A percentile compares a stretch with the other conserved stretches of the same genome.
Conservation (phyloP, 2,797 vertebrate species). For the Geotrypetes seraphini region DNA sequence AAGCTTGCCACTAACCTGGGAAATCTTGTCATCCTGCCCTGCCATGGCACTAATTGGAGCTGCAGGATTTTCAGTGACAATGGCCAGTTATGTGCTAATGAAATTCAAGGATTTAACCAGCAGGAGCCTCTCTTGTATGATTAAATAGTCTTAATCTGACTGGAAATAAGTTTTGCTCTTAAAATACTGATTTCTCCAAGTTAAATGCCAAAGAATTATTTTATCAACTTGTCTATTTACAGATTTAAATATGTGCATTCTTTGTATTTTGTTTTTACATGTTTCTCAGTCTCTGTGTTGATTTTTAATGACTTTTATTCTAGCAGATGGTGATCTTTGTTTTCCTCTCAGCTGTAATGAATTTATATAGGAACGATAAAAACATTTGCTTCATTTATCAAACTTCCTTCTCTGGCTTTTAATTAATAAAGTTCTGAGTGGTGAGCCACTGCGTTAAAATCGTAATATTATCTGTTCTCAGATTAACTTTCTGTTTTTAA, state of each 20-base stretch:
- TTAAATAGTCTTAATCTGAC: too few species aligned
- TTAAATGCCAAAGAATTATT: too few species aligned
- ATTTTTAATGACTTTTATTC: conserved; percentile 46
- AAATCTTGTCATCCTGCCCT: too few species aligned
- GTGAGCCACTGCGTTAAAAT: conserved; percentile 30
- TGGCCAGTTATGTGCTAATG: too few species aligned
- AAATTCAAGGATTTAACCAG: too few species aligned
- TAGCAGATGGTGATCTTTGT: conserved; percentile 58
- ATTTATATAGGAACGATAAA: conserved; percentile 51
- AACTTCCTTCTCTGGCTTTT: conserved; percentile 51
- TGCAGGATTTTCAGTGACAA: too few species aligned
- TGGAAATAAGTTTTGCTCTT: too few species aligned
- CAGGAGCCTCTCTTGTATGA: too few species aligned
- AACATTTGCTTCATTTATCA: conserved; percentile 53
- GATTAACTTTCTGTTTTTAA: not conserved
- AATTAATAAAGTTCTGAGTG: conserved; percentile 44
- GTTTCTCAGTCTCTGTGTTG: conserved; percentile 39
- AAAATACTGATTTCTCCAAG: too few species aligned
- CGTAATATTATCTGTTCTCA: conserved; percentile 12
- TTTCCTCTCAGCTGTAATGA: conserved; percentile 58
- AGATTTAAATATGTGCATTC: conserved; percentile 29
- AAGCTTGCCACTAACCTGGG: too few species aligned
- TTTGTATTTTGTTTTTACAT: conserved; percentile 30
- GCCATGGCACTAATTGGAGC: too few species aligned
- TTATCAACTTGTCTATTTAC: conserved; percentile 22